These are phyloP conservation scores for Lepidocolaptes lacrymiger DNA, from an alignment of 2,797 vertebrate species.

Conservation along the genomic window DNA sequence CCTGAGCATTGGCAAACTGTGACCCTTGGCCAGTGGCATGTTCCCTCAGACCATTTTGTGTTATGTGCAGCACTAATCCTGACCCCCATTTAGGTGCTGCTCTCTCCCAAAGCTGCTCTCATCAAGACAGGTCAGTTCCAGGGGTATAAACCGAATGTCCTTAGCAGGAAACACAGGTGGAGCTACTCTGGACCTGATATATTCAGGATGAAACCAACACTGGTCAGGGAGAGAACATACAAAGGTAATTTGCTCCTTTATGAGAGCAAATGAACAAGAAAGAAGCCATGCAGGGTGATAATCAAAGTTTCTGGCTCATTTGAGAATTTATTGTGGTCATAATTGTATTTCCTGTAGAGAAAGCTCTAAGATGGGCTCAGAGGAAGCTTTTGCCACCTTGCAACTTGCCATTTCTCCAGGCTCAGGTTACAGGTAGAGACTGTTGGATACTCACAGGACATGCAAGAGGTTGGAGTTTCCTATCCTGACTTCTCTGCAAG, in stretches of 20 bases:
- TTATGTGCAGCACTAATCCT: not conserved
- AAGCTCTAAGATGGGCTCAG: not conserved
- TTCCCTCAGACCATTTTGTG: not conserved
- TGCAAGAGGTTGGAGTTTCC: not conserved
- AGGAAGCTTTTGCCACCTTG: not conserved
- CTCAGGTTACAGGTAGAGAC: not conserved
- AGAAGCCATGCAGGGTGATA: not conserved
- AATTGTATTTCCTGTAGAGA: not conserved
- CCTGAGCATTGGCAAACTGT: fast-evolving
- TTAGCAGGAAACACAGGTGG: not conserved
- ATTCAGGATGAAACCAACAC: not conserved
- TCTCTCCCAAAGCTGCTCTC: not conserved
- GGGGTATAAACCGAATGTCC: not conserved
- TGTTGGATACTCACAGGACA: fast-evolving
- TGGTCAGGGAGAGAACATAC: not conserved
- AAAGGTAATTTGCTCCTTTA: not conserved
- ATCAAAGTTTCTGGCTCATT: not conserved
- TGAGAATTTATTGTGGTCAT: not conserved
- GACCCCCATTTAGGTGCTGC: not conserved
- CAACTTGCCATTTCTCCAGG: not conserved
- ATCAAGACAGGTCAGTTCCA: not conserved
- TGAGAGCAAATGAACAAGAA: fast-evolving
- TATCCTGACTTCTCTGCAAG: not conserved
- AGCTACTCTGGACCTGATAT: not conserved
- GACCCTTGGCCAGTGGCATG: not conserved